A percentile compares a stretch with the other conserved stretches of the same genome.
These are phyloP conservation scores for Diglossa cyanea DNA, from an alignment of 2,797 vertebrate species.

Conservation along the genomic window DNA sequence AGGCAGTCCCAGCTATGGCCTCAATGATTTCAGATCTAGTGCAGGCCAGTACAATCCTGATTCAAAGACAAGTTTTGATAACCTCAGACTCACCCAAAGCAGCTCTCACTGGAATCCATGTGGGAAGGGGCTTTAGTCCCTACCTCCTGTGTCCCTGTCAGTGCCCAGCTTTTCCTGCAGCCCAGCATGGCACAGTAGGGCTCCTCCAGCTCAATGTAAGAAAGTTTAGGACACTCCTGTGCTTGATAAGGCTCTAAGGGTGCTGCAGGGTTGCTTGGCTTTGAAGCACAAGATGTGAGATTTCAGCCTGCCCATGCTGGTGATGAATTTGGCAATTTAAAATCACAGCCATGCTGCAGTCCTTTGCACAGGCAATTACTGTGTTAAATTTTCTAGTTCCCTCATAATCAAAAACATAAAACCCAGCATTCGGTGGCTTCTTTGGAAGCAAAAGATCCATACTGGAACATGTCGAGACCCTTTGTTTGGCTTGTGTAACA, in stretches of 20 bases:
- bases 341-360: not conserved
- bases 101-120: not conserved
- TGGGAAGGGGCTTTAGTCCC: not conserved
- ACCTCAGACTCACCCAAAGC: rapidly evolving
- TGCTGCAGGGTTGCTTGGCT: not conserved
- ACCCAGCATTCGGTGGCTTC: not conserved
- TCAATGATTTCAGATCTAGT: not conserved
- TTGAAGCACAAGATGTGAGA: not conserved
- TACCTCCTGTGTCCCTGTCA: not conserved
- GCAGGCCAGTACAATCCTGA: not conserved
- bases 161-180: not conserved
- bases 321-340: not conserved
- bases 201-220: not conserved
- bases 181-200: not conserved
- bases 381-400: not conserved
- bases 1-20: not conserved
- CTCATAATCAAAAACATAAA: not conserved
- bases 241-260: not conserved
- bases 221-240: not conserved
- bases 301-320: not conserved
- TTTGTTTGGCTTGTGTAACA: not conserved
- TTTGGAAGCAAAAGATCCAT: not conserved
- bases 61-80: not conserved
- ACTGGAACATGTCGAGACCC: rapidly evolving
- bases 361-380: not conserved